Evolutionary conservation across 2,113 vertebrate species (phyloP), one percentile per base, ranked within the genome.

Genomic region (Hippotragus niger): DNA sequence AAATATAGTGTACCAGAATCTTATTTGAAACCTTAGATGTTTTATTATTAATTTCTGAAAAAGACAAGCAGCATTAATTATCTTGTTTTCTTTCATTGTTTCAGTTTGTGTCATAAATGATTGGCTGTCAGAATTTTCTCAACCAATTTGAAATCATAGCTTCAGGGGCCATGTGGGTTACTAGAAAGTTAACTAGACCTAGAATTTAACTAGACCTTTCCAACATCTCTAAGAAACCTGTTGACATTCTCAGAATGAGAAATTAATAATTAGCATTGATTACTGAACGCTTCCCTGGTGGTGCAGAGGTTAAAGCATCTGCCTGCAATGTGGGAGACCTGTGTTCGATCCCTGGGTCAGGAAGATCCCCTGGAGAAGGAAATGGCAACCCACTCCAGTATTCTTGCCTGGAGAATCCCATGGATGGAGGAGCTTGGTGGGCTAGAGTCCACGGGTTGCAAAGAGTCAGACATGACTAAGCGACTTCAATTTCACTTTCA

Each of bases 121-220:
- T 7, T 47, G 17, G 7, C n/a, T 81, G 36, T n/a, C 43, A 80
- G n/a, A 29, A 90, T 94, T 90, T 96, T 88, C 67, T 55, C 33
- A 33, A 33, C 16, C 83, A 81, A 23, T 94, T 96, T 94, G 62
- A 96, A 90, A 93, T 62, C 53, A 64, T 52, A 84, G 33, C 47
- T n/a, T 81, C 58, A 25, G 52, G 55, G 60, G 45, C n/a, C 36
- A 23, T 80, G 52, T 11, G 2, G 43, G 19, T 91, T 74, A 58
- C 40, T 16, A 92, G 17, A 40, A 91, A 88, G 15, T 62, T 67
- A 93, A 45, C 29, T 33, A 94, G 57, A 86, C 17, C 78, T 82
- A 83, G 78, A 84, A 93, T 95, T 88, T 86, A 93, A 36, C 86
- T 76, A 76, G 23, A 76, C 23, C 29, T 97, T 98, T 94, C 92